phyloP scores from a whole-genome alignment of 2,888 invertebrate genomes.

The Leptopilina drosophilae region DNA sequence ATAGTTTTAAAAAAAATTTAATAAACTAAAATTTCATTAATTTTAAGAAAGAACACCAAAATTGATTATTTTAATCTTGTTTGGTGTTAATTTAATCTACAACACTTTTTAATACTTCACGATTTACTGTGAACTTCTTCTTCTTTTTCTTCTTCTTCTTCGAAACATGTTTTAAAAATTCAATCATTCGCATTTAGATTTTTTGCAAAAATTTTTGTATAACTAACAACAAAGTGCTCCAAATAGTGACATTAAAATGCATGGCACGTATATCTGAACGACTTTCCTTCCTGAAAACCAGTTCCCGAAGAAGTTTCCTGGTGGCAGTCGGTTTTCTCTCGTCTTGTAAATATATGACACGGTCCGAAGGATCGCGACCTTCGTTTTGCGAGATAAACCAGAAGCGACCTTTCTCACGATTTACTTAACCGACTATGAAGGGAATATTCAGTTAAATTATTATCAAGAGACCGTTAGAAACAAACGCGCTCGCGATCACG shows the following conservation, averaged over 20 bases:
- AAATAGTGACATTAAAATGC: conserved; percentile 29
- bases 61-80: no score
- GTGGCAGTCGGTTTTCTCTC: conserved; percentile 1
- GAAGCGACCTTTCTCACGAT: conserved; percentile 47
- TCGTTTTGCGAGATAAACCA: conserved; percentile 36
- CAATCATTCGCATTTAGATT: no score
- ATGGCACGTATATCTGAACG: not conserved
- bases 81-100: no score
- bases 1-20: no score
- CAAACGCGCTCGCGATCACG: conserved; percentile 4
- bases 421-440: conserved; percentile 30
- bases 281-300: conserved; percentile 28
- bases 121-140: no score
- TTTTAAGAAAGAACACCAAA: no score
- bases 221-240: not conserved
- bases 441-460: conserved; percentile 36
- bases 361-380: conserved; percentile 37
- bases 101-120: no score
- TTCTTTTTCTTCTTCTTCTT: no score
- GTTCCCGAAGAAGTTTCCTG: conserved; percentile 26
- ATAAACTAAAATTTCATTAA: no score
- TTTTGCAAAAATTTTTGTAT: no score
- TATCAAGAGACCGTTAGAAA: conserved; percentile 13
- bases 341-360: conserved; percentile 11
- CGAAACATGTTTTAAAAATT: no score